Evolutionary conservation across 2,113 vertebrate species (phyloP), one percentile per base, ranked within the genome.

Genomic region (Siniperca chuatsi): DNA sequence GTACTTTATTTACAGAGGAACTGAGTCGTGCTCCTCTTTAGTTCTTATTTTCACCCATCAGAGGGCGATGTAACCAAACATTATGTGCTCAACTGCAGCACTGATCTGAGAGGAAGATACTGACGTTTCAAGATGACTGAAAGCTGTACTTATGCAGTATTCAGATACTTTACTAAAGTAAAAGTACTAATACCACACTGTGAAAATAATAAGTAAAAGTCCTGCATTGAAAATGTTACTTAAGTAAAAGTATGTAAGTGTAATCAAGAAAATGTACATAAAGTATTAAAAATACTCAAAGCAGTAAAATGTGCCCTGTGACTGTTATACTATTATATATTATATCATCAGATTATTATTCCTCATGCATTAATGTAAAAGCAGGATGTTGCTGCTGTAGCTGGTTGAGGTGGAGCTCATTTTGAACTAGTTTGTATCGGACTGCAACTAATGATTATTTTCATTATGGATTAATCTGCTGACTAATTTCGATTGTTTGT

Each of bases 61-160:
- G 87, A 23, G 72, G 81, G 81, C 57, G 75, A 61, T 76, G 37
- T 35, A 35, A 64, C 46, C 78, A 48, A 68, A 87, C 64, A 42
- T 23, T 8, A 44, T 3, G 18, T 21, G 6, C 20, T 37, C n/a
- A 9, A 2, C 55, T 23, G 23, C 6, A 13, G 13, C 35, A 16
- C 8, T 25, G 3, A 64, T 8, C 37, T 66, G n/a, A 37, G 25
- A 7, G 0, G 12, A 35, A 29, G 29, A 37, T 37, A 37, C 35
- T 6, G 35, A 37, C 2, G 4, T 52, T 8, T 67, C 13, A 2
- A 18, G 3, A 0, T 42, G 13, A 35, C 29, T 61, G 6, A 48
- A 52, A 46, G 9, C 8, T 44, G 6, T 0, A 13, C 12, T 40
- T 8, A 9, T 55, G 50, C 7, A 46, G 10, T 13, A 23, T 23